Conservation (phyloP, 2,113 vertebrate species). For the Tetrax tetrax region DNA sequence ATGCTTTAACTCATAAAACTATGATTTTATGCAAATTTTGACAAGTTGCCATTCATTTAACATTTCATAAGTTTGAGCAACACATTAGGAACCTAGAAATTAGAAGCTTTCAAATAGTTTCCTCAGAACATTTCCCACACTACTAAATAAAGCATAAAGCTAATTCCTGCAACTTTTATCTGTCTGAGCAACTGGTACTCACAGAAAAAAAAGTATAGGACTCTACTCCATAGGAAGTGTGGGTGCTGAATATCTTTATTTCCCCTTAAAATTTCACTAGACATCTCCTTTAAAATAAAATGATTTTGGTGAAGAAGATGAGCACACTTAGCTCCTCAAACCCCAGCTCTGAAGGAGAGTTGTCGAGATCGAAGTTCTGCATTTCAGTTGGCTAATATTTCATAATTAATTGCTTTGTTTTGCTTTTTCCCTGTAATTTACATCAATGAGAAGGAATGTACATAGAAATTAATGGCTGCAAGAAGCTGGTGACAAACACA, state of each 20-base stretch:
- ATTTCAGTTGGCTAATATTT: not conserved
- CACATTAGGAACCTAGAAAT: not conserved
- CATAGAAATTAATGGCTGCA: not conserved
- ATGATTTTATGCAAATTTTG: not conserved
- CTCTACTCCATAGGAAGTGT: not conserved
- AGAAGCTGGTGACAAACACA: not conserved
- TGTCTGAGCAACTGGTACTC: not conserved
- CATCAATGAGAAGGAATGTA: not conserved
- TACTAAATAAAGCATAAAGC: not conserved
- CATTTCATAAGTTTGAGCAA: not conserved
- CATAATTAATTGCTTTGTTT: not conserved
- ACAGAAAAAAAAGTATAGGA: not conserved
- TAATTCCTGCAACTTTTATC: not conserved
- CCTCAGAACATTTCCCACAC: not conserved
- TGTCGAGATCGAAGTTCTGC: not conserved
- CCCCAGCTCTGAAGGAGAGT: not conserved
- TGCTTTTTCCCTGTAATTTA: not conserved
- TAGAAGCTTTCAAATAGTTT: not conserved
- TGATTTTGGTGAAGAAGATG: not conserved
- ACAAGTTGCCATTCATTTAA: not conserved
- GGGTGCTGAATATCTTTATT: not conserved
- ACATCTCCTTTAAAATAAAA: not conserved
- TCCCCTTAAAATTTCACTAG: not conserved
- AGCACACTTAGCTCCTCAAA: not conserved
- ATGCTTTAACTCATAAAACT: not conserved